A percentile compares a stretch with the other conserved stretches of the same genome.
Evolutionary conservation across 1,140 invertebrate species (phyloP).

Genomic region (Danaus plexippus): DNA sequence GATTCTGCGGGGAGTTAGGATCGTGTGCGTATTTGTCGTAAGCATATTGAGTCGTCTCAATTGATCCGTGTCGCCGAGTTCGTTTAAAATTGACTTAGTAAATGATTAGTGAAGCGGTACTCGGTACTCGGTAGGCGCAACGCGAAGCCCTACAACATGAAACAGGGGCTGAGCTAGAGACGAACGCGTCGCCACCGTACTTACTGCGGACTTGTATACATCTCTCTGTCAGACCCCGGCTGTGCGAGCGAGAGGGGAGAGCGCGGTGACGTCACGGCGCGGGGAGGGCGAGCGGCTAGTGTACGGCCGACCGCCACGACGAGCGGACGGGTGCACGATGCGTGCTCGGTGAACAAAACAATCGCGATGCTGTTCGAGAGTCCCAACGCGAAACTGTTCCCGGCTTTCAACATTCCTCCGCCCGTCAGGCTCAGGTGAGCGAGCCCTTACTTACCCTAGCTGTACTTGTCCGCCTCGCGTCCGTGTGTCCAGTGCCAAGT

Average conservation of each 20-base stretch:
- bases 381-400: constrained; percentile 67
- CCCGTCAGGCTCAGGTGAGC: constrained; percentile 66
- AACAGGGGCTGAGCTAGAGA: constrained; percentile 38
- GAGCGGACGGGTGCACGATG: constrained; percentile 53
- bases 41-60: constrained; percentile 12
- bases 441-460: constrained; percentile 20
- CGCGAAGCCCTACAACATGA: constrained; percentile 38
- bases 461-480: neutral
- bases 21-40: constrained; percentile 1
- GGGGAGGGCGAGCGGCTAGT: constrained; percentile 41
- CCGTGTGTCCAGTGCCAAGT: constrained; percentile 35
- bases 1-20: neutral
- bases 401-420: constrained; percentile 68
- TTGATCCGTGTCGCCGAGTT: constrained; percentile 14
- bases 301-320: constrained; percentile 48
- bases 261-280: constrained; percentile 37
- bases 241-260: constrained; percentile 24
- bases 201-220: constrained; percentile 30
- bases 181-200: constrained; percentile 35
- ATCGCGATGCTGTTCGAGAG: constrained; percentile 66
- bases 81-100: constrained; percentile 36
- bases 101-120: constrained; percentile 26
- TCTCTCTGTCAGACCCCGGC: constrained; percentile 20
- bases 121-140: constrained; percentile 20
- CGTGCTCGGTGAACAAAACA: constrained; percentile 57